phyloP scores from a whole-genome alignment of 2,113 vertebrate genomes.

The Cyphomyrus plagiostoma region DNA sequence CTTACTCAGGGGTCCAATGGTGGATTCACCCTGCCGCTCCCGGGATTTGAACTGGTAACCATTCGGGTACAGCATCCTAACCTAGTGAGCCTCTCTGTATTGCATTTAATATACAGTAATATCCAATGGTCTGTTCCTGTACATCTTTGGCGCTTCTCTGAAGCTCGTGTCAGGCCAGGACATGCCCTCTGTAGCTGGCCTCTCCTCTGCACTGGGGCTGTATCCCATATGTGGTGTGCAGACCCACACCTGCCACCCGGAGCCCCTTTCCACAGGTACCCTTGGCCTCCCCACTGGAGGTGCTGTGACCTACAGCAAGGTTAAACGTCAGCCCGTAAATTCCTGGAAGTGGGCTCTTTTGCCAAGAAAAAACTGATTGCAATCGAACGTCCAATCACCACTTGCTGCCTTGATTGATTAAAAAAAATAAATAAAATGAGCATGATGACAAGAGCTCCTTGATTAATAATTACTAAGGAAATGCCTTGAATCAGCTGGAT shows the following conservation, averaged over 20 bases:
- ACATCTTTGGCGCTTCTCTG: neutral
- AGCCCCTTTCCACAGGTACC: neutral
- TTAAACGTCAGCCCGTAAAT: neutral
- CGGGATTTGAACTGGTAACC: neutral
- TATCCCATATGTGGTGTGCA: neutral
- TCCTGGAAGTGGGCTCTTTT: neutral
- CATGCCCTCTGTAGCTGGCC: neutral
- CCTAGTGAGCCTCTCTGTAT: neutral
- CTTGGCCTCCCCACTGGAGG: neutral
- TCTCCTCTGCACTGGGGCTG: neutral
- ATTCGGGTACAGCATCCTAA: neutral
- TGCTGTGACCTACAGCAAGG: neutral
- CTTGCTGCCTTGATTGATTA: neutral
- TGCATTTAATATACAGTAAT: neutral
- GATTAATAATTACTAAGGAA: constrained; percentile 2
- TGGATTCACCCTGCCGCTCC: neutral
- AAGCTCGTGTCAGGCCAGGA: neutral
- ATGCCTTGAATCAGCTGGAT: neutral
- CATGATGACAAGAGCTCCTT: constrained; percentile 6
- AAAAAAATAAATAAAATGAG: neutral
- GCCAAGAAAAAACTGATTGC: constrained; percentile 5
- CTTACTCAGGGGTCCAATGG: neutral
- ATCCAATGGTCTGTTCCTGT: neutral
- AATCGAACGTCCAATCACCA: neutral
- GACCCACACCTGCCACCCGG: neutral